Conservation (phyloP, 1,140 invertebrate genomes). For the Drosophila mauritiana region DNA sequence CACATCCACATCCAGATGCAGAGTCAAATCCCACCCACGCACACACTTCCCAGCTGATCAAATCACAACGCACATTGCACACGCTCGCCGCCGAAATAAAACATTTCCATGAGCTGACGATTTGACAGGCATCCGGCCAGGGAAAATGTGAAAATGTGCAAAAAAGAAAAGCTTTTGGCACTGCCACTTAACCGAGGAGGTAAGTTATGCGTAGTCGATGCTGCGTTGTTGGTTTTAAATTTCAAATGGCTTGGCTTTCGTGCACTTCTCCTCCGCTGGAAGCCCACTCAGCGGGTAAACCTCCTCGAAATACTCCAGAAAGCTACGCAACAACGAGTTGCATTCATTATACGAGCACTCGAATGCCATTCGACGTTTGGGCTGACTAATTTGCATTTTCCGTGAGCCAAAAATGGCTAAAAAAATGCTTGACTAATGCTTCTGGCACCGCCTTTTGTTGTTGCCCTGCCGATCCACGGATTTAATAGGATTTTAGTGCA, state of each 20-base stretch:
- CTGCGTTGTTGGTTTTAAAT: slow-evolving; percentile 59
- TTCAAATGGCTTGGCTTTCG: slow-evolving; percentile 59
- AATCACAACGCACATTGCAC: slow-evolving; percentile 27
- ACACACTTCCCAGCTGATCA: background rate
- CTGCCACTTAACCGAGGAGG: slow-evolving; percentile 42
- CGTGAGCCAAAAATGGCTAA: slow-evolving; percentile 60
- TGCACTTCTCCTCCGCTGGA: slow-evolving; percentile 15
- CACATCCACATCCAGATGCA: background rate
- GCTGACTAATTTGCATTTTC: slow-evolving; percentile 69
- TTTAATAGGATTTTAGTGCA: slow-evolving; percentile 75
- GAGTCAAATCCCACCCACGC: slow-evolving; percentile 27
- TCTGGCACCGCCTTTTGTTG: slow-evolving; percentile 37
- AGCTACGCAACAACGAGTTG: slow-evolving; percentile 64
- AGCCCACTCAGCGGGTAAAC: slow-evolving; percentile 25
- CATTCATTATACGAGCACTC: slow-evolving; percentile 60
- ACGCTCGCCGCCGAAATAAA: slow-evolving; percentile 42
- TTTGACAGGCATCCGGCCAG: slow-evolving; percentile 51
- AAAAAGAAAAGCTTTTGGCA: slow-evolving; percentile 47
- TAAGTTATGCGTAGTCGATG: slow-evolving; percentile 70
- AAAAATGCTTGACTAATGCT: slow-evolving; percentile 74
- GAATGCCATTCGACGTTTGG: slow-evolving; percentile 25
- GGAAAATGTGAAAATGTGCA: background rate
- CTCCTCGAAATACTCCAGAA: slow-evolving; percentile 39
- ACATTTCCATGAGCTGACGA: slow-evolving; percentile 54
- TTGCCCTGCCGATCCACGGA: slow-evolving; percentile 35